Evolutionary conservation across 1,140 invertebrate species (phyloP).

Genomic region (Meloidogyne chitwoodi): DNA sequence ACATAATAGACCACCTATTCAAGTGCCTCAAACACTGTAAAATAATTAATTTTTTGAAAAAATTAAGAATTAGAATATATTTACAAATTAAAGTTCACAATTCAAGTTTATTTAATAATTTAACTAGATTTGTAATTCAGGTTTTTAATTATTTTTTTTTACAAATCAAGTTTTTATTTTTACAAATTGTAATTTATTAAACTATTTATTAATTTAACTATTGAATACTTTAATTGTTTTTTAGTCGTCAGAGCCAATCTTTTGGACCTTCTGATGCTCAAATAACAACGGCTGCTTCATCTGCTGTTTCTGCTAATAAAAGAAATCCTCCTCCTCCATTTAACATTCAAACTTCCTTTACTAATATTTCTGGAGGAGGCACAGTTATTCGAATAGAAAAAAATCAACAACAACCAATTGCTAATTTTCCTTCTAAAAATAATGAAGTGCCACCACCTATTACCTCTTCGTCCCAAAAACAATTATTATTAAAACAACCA

Average conservation of each 20-base stretch:
- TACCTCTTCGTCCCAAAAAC: not conserved
- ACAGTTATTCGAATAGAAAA: constrained; percentile 13
- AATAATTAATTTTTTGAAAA: not conserved
- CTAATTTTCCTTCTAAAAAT: not conserved
- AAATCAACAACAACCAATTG: not conserved
- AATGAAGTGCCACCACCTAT: not conserved
- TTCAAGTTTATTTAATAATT: too few species aligned
- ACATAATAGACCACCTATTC: not conserved
- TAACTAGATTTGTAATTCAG: too few species aligned
- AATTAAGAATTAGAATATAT: too few species aligned
- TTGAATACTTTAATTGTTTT: not conserved
- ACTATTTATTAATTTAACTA: too few species aligned
- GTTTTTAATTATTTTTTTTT: too few species aligned
- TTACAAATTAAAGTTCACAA: not conserved
- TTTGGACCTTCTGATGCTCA: constrained; percentile 14
- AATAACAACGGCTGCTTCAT: not conserved
- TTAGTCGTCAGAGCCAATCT: constrained; percentile 18
- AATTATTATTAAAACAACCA: not conserved
- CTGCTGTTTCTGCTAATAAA: not conserved
- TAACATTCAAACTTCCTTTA: not conserved
- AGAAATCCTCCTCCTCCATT: not conserved
- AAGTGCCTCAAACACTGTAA: not conserved
- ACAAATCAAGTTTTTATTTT: too few species aligned
- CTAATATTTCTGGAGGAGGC: not conserved
- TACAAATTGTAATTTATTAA: too few species aligned